Evolutionary conservation across 2,113 vertebrate genomes (phyloP).

Genomic region (Sphyrna mokarran): DNA sequence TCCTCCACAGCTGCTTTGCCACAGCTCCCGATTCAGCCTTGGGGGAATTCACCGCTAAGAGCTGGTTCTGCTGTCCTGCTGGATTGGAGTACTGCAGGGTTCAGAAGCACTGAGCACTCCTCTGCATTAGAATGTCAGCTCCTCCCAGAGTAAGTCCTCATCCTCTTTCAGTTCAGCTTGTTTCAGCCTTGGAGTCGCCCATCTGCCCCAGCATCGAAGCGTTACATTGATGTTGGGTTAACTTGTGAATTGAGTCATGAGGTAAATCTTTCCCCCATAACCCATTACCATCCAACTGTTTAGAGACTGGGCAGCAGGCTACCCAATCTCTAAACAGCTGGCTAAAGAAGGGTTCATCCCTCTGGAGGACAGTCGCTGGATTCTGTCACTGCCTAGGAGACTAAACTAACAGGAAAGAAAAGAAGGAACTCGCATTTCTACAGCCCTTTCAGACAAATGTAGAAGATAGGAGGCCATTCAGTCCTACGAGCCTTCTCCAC

Average conservation of each 20-base stretch:
- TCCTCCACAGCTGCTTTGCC: neutral
- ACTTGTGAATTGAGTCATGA: too few relatives aligned
- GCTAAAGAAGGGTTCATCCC: neutral
- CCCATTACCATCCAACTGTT: neutral
- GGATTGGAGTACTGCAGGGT: neutral
- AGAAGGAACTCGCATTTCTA: neutral
- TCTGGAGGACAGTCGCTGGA: neutral
- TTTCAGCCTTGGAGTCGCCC: neutral
- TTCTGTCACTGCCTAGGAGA: neutral
- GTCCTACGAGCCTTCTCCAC: too few relatives aligned
- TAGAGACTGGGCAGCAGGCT: too few relatives aligned
- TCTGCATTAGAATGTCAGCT: neutral
- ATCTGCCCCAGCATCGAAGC: neutral
- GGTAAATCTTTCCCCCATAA: neutral
- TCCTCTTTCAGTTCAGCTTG: neutral
- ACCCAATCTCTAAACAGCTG: too few relatives aligned
- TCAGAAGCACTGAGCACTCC: neutral
- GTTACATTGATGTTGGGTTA: too few relatives aligned
- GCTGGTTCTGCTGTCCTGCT: neutral
- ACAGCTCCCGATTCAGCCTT: neutral
- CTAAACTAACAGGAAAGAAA: neutral
- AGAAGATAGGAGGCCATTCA: too few relatives aligned
- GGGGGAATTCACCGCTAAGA: neutral
- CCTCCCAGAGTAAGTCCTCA: neutral
- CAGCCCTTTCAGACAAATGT: neutral